Conservation (phyloP, 2,113 vertebrate species). For the Probosciger aterrimus region DNA sequence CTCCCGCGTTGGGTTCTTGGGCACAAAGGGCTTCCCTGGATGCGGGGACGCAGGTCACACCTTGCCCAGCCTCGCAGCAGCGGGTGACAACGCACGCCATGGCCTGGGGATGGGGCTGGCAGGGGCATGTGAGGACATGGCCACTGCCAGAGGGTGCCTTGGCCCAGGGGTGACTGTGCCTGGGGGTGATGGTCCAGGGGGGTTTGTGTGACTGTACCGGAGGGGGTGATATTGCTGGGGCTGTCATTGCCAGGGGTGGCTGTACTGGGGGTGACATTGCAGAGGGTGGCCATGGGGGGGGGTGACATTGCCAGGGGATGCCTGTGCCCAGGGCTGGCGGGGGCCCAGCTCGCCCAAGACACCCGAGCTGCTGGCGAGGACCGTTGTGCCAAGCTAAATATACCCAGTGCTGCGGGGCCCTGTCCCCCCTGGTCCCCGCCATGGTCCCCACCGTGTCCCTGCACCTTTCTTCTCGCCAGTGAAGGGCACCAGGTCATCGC, state of each 20-base stretch:
- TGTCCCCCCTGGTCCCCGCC: background rate
- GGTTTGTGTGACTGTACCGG: too few species aligned
- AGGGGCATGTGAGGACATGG: accelerated
- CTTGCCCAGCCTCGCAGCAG: accelerated
- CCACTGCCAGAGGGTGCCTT: background rate
- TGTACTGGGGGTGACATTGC: accelerated
- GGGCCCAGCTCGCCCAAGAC: conserved; percentile 15
- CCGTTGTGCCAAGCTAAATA: conserved; percentile 27
- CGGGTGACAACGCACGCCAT: accelerated
- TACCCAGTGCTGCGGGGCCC: background rate
- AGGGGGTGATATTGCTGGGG: background rate
- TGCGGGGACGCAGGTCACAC: background rate
- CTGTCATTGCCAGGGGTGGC: background rate
- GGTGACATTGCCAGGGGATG: background rate
- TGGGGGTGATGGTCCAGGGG: background rate
- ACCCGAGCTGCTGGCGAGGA: conserved; percentile 11
- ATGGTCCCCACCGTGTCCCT: accelerated
- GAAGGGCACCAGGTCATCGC: conserved; percentile 91
- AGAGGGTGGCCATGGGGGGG: background rate
- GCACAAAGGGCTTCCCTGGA: conserved; percentile 85
- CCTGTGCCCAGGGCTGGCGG: background rate
- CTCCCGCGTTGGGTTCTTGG: conserved; percentile 76
- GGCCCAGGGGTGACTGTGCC: background rate
- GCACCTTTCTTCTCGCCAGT: conserved; percentile 91
- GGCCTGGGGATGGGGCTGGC: background rate